phyloP scores from a whole-genome alignment of 2,888 invertebrate species.

The Coenonympha arcania region DNA sequence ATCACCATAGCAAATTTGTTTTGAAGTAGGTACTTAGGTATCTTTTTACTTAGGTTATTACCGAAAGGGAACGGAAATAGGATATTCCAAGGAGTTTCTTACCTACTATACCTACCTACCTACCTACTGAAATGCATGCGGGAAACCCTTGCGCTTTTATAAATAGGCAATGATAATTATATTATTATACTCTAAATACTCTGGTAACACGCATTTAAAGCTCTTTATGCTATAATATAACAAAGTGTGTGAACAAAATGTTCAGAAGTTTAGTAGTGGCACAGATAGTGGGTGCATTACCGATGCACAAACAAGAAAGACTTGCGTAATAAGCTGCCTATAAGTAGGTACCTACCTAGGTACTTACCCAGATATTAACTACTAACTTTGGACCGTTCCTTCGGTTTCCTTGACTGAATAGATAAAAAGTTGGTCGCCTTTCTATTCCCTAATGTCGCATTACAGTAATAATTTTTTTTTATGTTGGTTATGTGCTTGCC shows the following conservation, averaged over 20 bases:
- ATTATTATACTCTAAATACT: neutral
- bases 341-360: conserved; percentile 5
- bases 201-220: conserved; percentile 6
- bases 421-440: neutral
- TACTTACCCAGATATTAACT: neutral
- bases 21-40: no score
- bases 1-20: no score
- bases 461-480: neutral
- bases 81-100: no score
- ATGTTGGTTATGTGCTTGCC: no score
- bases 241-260: conserved; percentile 22
- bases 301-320: conserved; percentile 17
- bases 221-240: conserved; percentile 19
- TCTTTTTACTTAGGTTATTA: no score
- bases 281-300: no score
- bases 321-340: conserved; percentile 19
- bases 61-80: no score
- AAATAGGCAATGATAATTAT: conserved; percentile 9
- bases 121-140: no score
- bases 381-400: neutral
- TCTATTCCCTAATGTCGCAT: neutral
- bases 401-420: neutral
- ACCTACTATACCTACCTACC: no score
- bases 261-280: conserved; percentile 12
- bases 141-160: neutral